Base-by-base conservation (phyloP, 2,888 invertebrate species). In the Rhyacophila evoluta region DNA sequence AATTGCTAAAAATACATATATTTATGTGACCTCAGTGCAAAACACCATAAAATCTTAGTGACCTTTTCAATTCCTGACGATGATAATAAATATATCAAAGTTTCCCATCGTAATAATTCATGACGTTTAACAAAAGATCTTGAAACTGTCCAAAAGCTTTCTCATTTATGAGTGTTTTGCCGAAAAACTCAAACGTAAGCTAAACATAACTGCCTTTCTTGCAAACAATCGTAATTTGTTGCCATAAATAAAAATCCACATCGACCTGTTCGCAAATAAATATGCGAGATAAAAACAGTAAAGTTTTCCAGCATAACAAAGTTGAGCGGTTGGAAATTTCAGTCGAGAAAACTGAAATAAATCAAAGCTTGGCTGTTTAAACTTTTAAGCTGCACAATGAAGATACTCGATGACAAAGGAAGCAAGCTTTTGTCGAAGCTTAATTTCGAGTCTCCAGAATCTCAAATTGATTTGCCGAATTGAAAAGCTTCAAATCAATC, bases 351-450 rank as follows among this genome's bases (percentile, higher is more conserved):
- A 73, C 76, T 81, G 80, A 82, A 82, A 82, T 82, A 82, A 82
- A 82, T 82, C 82, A 82, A 76, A 82, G 77, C 79, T 82, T 81
- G 79, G 70, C 78, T 77, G 74, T 78, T 82, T 79, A 81, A 82
- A 79, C 38, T 82, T 82, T 72, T 72, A 72, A 82, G 76, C 79
- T 75, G 79, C 72, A 73, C 77, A 78, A 78, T 78, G 80, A 73
- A 80, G 80, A 78, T 75, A 81, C 78, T 81, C 78, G 79, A 81
- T 81, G 81, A 79, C 81, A 81, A 81, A 79, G 72, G 70, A 67
- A 33, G 70, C 38, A 71, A 74, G 74, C 55, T 55, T 55, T 69
- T 33, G 29, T 69, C 28, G 69, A n/a, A 28, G 69, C 69, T 28
- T 69, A 55, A 55, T 55, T 6, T 8, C 10, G 19, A 55, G 19